Percentiles rank a stretch among this genome's conserved stretches.
Conservation (phyloP, 2,888 invertebrate genomes). For the Spisula solida region DNA sequence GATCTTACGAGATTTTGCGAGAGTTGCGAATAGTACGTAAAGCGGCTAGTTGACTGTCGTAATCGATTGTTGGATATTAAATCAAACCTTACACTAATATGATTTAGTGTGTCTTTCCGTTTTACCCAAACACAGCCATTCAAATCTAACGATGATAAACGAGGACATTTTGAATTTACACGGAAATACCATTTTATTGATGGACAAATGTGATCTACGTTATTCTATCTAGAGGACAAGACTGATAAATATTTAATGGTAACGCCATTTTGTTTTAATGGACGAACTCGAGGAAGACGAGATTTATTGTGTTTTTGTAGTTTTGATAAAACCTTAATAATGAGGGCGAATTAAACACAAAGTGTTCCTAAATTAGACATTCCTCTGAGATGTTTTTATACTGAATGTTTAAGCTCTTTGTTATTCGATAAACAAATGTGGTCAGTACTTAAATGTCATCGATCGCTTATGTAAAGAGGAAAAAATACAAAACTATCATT, state of each 20-base stretch:
- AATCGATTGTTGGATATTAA: constrained; percentile 12
- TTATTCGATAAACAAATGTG: too few relatives aligned
- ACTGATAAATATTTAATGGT: background rate
- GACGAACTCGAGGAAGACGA: too few relatives aligned
- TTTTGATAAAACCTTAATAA: too few relatives aligned
- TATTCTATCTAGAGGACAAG: background rate
- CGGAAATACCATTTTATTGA: background rate
- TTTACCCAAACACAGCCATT: constrained; percentile 7
- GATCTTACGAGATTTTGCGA: constrained; percentile 3
- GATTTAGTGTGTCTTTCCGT: constrained; percentile 6
- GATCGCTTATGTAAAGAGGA: too few relatives aligned
- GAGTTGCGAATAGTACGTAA: background rate
- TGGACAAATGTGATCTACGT: background rate
- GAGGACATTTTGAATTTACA: background rate
- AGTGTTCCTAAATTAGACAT: too few relatives aligned
- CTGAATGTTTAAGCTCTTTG: too few relatives aligned
- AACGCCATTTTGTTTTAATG: background rate
- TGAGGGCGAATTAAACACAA: too few relatives aligned
- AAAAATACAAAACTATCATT: too few relatives aligned
- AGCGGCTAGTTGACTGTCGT: background rate
- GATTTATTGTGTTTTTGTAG: too few relatives aligned
- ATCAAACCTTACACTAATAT: constrained; percentile 2
- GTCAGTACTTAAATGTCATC: too few relatives aligned
- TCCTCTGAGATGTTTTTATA: too few relatives aligned
- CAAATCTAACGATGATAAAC: background rate